Base-by-base conservation (phyloP, 2,113 vertebrate species). In the Prunella himalayana region DNA sequence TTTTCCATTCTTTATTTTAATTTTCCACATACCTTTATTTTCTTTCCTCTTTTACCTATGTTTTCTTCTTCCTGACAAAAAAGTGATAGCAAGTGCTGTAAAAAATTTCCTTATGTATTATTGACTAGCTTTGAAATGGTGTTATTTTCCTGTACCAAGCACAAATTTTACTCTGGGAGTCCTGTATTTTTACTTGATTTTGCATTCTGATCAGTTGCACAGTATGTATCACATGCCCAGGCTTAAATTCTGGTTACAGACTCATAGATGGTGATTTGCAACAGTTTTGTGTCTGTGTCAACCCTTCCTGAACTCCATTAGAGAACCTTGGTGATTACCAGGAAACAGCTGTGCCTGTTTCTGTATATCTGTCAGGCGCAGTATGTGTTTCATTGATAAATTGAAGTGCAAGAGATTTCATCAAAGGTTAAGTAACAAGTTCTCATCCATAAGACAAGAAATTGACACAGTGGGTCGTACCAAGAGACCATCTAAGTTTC, bases 21-120 rank as follows among this genome's bases (percentile, higher is more conserved):
- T 91, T 92, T 88, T 75, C 35, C 15, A 24, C 8, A 35, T 17
- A 18, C 11, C 5, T 71, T 84, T 57, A n/a, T 60, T 79, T 85
- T 82, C n/a, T 53, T 88, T 82, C 35, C 8, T 60, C 7, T 63
- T 59, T 75, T 75, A 15, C 10, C 15, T 4, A 21, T 24, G 6
- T 25, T 82, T 92, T 61, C 51, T 56, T 16, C 24, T 89, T 84
- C 60, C 50, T 73, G n/a, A 14, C 15, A 61, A 76, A 41, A 71
- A 64, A 59, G 14, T 25, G 5, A 65, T 53, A 66, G 3, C 5
- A 57, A 56, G 20, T 0, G 0, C 6, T 57, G 15, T 71, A 76
- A 88, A 88, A 79, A 86, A 16, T 9, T 53, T 23, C 27, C 13
- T 49, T 30, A 39, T 11, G 3, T 65, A 51, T 25, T 60, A 35